Evolutionary conservation across 2,888 invertebrate genomes (phyloP).

Genomic region (Melitaea athalia): DNA sequence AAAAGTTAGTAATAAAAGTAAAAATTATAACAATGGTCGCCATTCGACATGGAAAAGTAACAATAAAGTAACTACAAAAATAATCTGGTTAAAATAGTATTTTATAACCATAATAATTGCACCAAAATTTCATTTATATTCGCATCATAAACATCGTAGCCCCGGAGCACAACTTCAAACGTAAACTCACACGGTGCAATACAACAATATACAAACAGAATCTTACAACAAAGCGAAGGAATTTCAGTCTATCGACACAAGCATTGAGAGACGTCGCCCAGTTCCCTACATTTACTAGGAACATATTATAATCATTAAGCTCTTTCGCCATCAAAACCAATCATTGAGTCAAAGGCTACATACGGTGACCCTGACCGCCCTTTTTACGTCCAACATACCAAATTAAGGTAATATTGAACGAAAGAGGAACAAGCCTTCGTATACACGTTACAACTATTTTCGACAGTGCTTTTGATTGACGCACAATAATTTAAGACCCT

Average conservation of each 20-base stretch:
- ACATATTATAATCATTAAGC: constrained; percentile 41
- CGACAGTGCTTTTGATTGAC: constrained; percentile 66
- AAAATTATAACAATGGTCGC: too few relatives aligned
- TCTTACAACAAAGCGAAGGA: constrained; percentile 12
- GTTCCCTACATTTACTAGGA: constrained; percentile 30
- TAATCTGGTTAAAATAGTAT: too few relatives aligned
- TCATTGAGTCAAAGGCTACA: constrained; percentile 50
- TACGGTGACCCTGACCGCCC: constrained; percentile 53
- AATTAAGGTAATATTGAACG: constrained; percentile 63
- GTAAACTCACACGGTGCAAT: neutral
- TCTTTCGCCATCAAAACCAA: constrained; percentile 46
- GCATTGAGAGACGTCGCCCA: neutral
- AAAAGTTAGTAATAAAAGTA: too few relatives aligned
- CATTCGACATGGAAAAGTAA: too few relatives aligned
- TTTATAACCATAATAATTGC: too few relatives aligned
- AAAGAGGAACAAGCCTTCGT: constrained; percentile 41
- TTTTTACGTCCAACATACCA: constrained; percentile 53
- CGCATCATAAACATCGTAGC: neutral
- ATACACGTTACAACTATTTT: constrained; percentile 49
- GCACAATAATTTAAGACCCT: constrained; percentile 60
- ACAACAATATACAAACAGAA: neutral
- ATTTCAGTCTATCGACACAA: neutral
- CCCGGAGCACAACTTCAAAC: neutral
- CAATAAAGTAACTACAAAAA: too few relatives aligned
- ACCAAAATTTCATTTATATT: too few relatives aligned